Base-by-base conservation (phyloP, 1,140 invertebrate genomes). In the Pseudomyrmex cubaensis region DNA sequence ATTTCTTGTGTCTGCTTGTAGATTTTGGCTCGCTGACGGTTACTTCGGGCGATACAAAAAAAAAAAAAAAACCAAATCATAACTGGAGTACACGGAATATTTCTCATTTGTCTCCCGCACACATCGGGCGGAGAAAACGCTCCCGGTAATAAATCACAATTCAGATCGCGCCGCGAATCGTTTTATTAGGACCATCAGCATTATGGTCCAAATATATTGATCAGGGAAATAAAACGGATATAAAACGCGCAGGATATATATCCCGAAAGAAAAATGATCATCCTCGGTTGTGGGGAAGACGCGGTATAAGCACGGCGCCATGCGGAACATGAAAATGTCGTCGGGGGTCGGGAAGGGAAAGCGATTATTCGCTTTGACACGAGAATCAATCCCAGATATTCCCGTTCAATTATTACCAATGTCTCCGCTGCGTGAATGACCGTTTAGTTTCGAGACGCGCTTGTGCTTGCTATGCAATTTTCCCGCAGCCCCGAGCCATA, bases 391-490 rank as follows among this genome's bases (percentile, higher is more conserved):
- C 17, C 12, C 22, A n/a, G 52, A 78, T 78, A 78, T 70, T 66
- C 44, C 59, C 25, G 64, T 70, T 80, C 46, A 70, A 80, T 61
- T 72, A 80, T 72, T 80, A 50, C 15, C 20, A 35, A 56, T 48
- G 35, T 78, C 20, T 52, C 15, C 8, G 20, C 20, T 35, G 54
- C 54, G 76, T 35, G 69, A 80, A 72, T 72, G 66, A 61, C 54
- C 44, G 66, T 59, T 66, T 70, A 72, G 54, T 72, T 78, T 72
- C 66, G 76, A 72, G 22, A 52, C 13, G 13, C 13, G 44, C 54
- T 78, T 48, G 20, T 13, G 64, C 54, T 48, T 17, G 64, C 50
- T 70, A 70, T 57, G 35, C 66, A 80, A 72, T 80, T 80, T 72
- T n/a, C 12, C 66, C 20, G 64, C n/a, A 78, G 54, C 54, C 25